Base-by-base conservation (phyloP, 1,140 invertebrate genomes). In the Drosophila sulfurigaster region DNA sequence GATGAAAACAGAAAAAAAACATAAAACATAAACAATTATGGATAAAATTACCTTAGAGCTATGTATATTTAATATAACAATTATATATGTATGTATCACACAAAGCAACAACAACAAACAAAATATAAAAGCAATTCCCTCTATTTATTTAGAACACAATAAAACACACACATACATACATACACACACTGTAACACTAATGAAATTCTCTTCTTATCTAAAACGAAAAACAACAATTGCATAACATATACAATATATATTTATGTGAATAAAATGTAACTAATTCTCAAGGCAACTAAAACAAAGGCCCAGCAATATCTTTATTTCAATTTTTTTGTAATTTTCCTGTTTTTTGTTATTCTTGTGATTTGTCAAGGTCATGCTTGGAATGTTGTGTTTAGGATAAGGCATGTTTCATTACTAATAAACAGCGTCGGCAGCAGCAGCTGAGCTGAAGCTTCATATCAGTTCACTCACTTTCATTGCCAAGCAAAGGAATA, bases 241-340 rank as follows among this genome's bases (percentile, higher is more conserved):
- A 87, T 77, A 88, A 85, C 64, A 85, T 68, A 85, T 80, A 80
- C 75, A 86, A 85, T 80, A 80, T 78, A 86, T 89, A 81, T 89
- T 88, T 89, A 85, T 88, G 85, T 88, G 85, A 88, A 88, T 88
- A 88, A 88, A 88, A 80, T 88, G 85, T 88, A 88, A 89, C 85
- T 89, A 88, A 88, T 88, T 88, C 85, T 88, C 85, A 88, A 88
- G 85, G 85, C 85, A 89, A 78, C 58, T 56, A 51, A 62, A 70
- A 52, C 43, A 45, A 52, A 72, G 45, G 13, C 20, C 38, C 54
- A 16, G 15, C 52, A 38, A 46, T 52, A 45, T 41, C 32, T 57
- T 62, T 11, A 16, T 51, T 46, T 54, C 20, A 25, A 4, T 25
- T 25, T 25, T 25, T 25, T 25, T 25, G 1, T 20, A 16, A 16